phyloP scores from a whole-genome alignment of 2,797 vertebrate species.

The Hirundo rustica region DNA sequence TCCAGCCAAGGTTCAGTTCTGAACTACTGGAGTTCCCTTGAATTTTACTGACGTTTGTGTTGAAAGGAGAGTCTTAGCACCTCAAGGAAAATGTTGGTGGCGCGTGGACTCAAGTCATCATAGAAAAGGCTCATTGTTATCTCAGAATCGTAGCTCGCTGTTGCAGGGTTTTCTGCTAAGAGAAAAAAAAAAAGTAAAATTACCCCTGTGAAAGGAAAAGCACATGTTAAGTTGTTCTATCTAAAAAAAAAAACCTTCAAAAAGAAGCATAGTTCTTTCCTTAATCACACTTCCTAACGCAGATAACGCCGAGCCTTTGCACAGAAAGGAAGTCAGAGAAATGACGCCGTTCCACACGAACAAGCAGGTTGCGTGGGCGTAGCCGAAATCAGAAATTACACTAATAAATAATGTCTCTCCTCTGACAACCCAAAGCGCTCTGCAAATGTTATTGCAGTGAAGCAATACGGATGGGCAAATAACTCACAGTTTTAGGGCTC shows the following conservation, averaged over 20 bases:
- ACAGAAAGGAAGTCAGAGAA: slow-evolving; percentile 55
- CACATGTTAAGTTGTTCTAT: background rate
- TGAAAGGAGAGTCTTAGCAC: background rate
- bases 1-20: background rate
- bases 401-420: slow-evolving; percentile 32
- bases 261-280: slow-evolving; percentile 19
- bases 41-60: background rate
- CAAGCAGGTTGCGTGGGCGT: slow-evolving; percentile 30
- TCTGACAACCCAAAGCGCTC: background rate
- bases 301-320: slow-evolving; percentile 28
- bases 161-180: background rate
- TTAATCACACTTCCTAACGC: slow-evolving; percentile 11
- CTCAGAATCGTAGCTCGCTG: rapidly evolving
- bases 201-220: background rate
- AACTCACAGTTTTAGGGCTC: background rate
- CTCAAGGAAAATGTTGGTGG: background rate
- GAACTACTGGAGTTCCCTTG: background rate
- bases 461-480: background rate
- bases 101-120: background rate
- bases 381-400: background rate
- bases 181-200: background rate
- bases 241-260: background rate
- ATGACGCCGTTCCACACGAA: slow-evolving; percentile 29
- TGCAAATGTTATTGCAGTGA: background rate
- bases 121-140: background rate